phyloP scores from a whole-genome alignment of 2,113 vertebrate species.

The Ciconia stormi region DNA sequence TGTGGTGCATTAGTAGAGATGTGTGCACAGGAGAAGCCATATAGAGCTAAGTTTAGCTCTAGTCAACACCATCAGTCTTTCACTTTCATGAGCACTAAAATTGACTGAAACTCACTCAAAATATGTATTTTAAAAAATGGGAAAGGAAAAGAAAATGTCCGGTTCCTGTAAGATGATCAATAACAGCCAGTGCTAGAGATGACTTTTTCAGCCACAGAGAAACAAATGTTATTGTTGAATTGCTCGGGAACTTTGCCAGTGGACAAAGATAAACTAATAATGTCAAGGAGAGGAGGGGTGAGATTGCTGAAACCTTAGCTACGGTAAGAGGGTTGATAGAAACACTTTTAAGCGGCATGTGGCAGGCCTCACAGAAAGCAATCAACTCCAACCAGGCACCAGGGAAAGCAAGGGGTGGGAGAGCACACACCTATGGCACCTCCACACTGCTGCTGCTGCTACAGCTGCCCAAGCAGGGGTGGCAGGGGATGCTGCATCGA shows the following conservation, averaged over 20 bases:
- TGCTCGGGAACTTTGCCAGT: slow-evolving; percentile 67
- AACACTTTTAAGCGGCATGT: slow-evolving; percentile 39
- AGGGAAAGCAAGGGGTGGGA: neutral
- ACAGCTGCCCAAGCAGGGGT: neutral
- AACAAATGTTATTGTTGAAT: slow-evolving; percentile 71
- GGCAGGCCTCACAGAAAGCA: slow-evolving; percentile 26
- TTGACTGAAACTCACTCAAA: slow-evolving; percentile 58
- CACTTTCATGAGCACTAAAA: slow-evolving; percentile 49
- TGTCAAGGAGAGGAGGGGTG: slow-evolving; percentile 42
- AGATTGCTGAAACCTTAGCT: slow-evolving; percentile 58
- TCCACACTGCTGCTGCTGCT: neutral
- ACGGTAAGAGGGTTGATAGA: slow-evolving; percentile 44
- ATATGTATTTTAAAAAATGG: slow-evolving; percentile 55
- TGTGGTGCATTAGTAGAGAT: neutral
- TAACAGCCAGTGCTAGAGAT: slow-evolving; percentile 57
- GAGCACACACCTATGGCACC: neutral
- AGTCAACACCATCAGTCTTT: slow-evolving; percentile 30
- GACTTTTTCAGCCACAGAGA: slow-evolving; percentile 63
- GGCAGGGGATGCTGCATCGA: fast-evolving
- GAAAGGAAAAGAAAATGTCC: slow-evolving; percentile 58
- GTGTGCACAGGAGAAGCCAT: neutral
- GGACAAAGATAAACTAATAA: slow-evolving; percentile 73
- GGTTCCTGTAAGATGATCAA: slow-evolving; percentile 55
- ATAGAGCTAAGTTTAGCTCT: slow-evolving; percentile 5
- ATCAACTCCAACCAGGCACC: neutral